These are phyloP conservation scores for Chaenodraco wilsoni DNA, from an alignment of 2,797 vertebrate species.

Conservation along the genomic window DNA sequence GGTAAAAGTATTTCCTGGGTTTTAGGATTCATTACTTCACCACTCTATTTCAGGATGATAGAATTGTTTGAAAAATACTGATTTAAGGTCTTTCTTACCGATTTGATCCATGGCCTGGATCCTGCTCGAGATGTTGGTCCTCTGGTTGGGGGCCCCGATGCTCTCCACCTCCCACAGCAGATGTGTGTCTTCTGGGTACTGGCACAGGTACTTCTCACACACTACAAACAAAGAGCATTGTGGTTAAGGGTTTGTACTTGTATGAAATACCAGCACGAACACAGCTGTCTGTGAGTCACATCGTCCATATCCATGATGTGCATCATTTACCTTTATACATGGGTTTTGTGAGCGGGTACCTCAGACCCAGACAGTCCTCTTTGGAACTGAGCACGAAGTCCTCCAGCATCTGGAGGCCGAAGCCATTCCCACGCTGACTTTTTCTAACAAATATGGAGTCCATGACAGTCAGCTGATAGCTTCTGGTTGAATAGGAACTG, in stretches of 20 bases:
- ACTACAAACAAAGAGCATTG: constrained; percentile 74
- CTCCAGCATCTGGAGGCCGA: constrained; percentile 87
- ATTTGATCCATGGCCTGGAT: constrained; percentile 73
- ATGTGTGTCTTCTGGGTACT: constrained; percentile 83
- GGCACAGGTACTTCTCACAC: constrained; percentile 87
- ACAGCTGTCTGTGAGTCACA: neutral
- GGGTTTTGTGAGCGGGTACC: constrained; percentile 85
- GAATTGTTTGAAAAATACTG: neutral
- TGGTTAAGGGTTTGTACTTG: neutral
- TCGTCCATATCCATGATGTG: neutral
- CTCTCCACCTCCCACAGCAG: constrained; percentile 89
- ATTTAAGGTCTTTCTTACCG: constrained; percentile 70
- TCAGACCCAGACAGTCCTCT: constrained; percentile 84
- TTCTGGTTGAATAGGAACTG: constrained; percentile 59
- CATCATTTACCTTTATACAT: constrained; percentile 84
- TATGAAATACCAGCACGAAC: neutral
- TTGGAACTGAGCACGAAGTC: constrained; percentile 89
- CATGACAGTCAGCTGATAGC: constrained; percentile 88
- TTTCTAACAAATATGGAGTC: constrained; percentile 91
- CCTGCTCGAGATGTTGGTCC: constrained; percentile 76
- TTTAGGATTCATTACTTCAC: too few relatives aligned
- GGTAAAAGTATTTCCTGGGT: too few relatives aligned
- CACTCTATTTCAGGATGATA: neutral
- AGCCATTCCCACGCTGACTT: constrained; percentile 79
- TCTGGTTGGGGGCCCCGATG: constrained; percentile 84